Base-by-base conservation (phyloP, 37 sponge, comb jelly and placozoan species). In the Beroe forskalii region DNA sequence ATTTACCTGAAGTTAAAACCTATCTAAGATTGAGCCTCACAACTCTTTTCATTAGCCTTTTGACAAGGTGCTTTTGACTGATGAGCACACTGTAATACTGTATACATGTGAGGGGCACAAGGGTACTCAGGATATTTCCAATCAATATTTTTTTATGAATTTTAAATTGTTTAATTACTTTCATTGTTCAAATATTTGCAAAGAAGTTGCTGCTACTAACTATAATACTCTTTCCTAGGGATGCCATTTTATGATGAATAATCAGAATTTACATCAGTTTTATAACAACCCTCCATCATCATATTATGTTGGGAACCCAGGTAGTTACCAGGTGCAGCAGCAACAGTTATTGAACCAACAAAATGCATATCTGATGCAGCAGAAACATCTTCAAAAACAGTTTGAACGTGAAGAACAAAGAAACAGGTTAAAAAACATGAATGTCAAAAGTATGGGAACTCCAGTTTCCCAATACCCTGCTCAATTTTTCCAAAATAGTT, bases 321-420 rank as follows among this genome's bases (percentile, higher is more conserved):
- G 8, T 6, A 80, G 38, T 1, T 8, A 25, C 1, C 86, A 80
- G 27, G 19, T 42, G 48, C 86, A 80, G 31, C 86, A 80, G 48
- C 86, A 80, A 43, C 12, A 12, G 44, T 80, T 80, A 3, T 37
- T 80, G 24, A 23, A 80, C 28, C 86, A 80, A 43, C 86, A 80
- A 30, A 43, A 80, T 2, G 38, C 39, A 37, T 80, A 80, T 25
- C 19, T 80, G 44, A 1, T 44, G 30, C 86, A 80, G 31, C 86
- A 80, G 28, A 32, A 80, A 30, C 86, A 80, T n/a, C 86, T 80
- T 25, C 86, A 80, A 25, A 80, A 80, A n/a, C 86, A 80, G 86
- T 33, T 80, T 32, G n/a, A 38, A 48, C 43, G 86, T 1, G 86
- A 80, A 44, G 86, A 80, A 43, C 55, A 43, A 48, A 35, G 86